Conservation (phyloP, 2,888 invertebrate genomes). For the Eupithecia exiguata region DNA sequence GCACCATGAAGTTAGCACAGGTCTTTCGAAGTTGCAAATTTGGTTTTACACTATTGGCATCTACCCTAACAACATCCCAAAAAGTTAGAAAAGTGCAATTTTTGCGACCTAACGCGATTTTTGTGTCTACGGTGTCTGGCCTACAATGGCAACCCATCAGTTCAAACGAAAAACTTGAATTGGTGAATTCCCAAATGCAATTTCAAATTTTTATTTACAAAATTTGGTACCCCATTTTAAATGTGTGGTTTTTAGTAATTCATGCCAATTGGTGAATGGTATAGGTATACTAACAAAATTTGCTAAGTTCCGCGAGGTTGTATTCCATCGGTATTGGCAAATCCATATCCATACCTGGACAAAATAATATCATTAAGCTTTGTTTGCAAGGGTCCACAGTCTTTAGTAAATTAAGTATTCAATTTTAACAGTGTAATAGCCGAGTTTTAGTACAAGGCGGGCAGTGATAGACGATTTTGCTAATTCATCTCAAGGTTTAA, state of each 20-base stretch:
- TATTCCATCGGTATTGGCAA: slow-evolving; percentile 74
- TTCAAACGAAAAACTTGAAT: not conserved
- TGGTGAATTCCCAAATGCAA: not conserved
- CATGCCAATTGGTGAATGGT: slow-evolving; percentile 60
- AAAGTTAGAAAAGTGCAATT: too few species aligned
- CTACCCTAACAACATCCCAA: too few species aligned
- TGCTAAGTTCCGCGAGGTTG: slow-evolving; percentile 73
- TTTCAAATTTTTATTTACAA: not conserved
- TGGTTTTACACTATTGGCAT: too few species aligned
- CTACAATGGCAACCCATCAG: not conserved
- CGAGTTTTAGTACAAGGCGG: not conserved
- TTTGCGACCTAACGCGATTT: too few species aligned
- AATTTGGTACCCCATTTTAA: not conserved
- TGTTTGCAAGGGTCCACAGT: not conserved
- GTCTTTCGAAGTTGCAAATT: too few species aligned
- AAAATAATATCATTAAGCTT: slow-evolving; percentile 31
- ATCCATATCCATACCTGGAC: slow-evolving; percentile 76
- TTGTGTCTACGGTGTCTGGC: too few species aligned
- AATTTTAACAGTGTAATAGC: not conserved
- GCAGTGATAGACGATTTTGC: too few species aligned
- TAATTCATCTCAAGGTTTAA: too few species aligned
- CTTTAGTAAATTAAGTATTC: not conserved
- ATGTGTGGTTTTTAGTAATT: slow-evolving; percentile 53
- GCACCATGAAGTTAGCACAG: too few species aligned
- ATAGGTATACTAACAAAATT: slow-evolving; percentile 79